Evolutionary conservation across 35 echinoderm and acorn worm genomes (phyloP).

Genomic region (Apostichopus japonicus): DNA sequence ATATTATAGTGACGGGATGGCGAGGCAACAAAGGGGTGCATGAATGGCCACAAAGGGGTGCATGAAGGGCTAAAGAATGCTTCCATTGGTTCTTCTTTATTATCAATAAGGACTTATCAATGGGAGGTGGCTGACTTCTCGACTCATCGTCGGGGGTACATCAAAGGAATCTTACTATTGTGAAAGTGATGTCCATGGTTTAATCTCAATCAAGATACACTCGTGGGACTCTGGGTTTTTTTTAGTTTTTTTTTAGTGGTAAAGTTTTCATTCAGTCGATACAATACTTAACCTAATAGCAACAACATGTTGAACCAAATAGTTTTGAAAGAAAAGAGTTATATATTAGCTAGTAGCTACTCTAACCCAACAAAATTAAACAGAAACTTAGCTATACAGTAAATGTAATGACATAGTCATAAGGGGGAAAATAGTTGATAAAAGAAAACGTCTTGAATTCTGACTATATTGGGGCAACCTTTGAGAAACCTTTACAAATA

Average conservation of each 20-base stretch:
- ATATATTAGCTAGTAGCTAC: too few species aligned
- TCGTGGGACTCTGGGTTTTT: not conserved
- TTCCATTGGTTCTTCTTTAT: slow-evolving; percentile 3
- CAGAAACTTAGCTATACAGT: too few species aligned
- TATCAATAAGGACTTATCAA: not conserved
- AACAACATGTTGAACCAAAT: not conserved
- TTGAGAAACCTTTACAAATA: too few species aligned
- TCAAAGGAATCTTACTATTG: slow-evolving; percentile 37
- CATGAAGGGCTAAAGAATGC: not conserved
- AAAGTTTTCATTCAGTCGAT: not conserved
- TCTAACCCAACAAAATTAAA: too few species aligned
- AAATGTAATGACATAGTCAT: too few species aligned
- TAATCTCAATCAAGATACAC: slow-evolving; percentile 29
- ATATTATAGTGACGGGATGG: slow-evolving; percentile 28
- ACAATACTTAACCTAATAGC: not conserved
- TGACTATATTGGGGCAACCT: too few species aligned
- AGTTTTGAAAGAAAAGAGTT: too few species aligned
- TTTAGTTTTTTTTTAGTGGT: not conserved
- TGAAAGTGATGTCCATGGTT: slow-evolving; percentile 1
- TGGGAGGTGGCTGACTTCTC: slow-evolving; percentile 21
- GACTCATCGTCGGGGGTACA: slow-evolving; percentile 27
- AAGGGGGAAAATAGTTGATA: too few species aligned
- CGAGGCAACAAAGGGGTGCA: slow-evolving; percentile 4
- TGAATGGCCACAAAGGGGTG: not conserved
- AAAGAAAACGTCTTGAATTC: too few species aligned